Percentiles rank a stretch among this genome's conserved stretches.
Evolutionary conservation across 2,797 vertebrate species (phyloP).

Genomic region (Centropyge bicolor): DNA sequence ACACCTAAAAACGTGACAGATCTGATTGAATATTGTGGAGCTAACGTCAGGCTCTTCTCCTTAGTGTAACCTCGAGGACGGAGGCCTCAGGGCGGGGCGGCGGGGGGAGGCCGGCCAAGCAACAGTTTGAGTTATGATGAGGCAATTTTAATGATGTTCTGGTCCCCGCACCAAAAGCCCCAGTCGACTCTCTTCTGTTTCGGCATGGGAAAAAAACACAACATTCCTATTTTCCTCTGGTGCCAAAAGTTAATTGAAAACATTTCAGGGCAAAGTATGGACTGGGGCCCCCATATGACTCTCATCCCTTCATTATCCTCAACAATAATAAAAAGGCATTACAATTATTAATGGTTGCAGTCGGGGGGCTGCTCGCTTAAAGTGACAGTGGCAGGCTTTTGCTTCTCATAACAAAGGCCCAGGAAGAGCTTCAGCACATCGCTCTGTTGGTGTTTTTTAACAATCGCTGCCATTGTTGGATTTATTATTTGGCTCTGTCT

Average conservation of each 20-base stretch:
- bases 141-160: conserved; percentile 93
- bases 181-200: conserved; percentile 85
- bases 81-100: conserved; percentile 60
- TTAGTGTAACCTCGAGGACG: conserved; percentile 35
- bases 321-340: conserved; percentile 88
- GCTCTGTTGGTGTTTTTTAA: conserved; percentile 23
- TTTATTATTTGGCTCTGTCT: conserved; percentile 35
- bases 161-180: conserved; percentile 61
- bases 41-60: conserved; percentile 11
- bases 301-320: conserved; percentile 89
- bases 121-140: conserved; percentile 93
- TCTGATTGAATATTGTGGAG: background rate
- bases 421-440: conserved; percentile 26
- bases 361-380: conserved; percentile 85
- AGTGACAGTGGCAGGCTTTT: conserved; percentile 70
- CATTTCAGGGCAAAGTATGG: conserved; percentile 86
- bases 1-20: background rate
- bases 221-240: conserved; percentile 89
- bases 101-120: conserved; percentile 64
- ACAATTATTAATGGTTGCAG: conserved; percentile 90
- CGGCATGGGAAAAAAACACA: conserved; percentile 85
- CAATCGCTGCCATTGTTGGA: conserved; percentile 35
- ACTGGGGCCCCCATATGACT: conserved; percentile 78
- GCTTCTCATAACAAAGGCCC: conserved; percentile 48
- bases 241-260: conserved; percentile 98